Evolutionary conservation across 1,140 invertebrate genomes (phyloP).

Genomic region (Aphelenchoides fujianensis): DNA sequence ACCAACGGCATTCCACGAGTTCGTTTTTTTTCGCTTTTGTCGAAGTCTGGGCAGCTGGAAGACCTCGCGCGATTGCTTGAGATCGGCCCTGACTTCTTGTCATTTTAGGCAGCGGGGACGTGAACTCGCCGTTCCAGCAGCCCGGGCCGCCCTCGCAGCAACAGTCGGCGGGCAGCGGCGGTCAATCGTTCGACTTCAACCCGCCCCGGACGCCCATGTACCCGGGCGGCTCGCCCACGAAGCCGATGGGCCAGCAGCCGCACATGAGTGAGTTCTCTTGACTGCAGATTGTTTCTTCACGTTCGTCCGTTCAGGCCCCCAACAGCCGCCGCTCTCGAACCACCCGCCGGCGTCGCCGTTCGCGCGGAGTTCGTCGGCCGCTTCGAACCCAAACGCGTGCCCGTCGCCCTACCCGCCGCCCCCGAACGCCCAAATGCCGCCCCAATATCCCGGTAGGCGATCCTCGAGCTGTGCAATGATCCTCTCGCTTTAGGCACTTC

Average conservation of each 20-base stretch:
- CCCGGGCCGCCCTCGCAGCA: slow-evolving; percentile 14
- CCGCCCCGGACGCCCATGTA: slow-evolving; percentile 13
- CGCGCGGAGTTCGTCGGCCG: slow-evolving; percentile 7
- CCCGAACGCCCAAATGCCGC: background rate
- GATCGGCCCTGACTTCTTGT: too few relatives aligned
- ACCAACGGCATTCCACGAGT: slow-evolving; percentile 5
- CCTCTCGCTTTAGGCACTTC: background rate
- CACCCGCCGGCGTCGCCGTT: slow-evolving; percentile 18
- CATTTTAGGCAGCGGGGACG: background rate
- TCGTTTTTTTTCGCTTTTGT: background rate
- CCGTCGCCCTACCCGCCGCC: slow-evolving; percentile 11
- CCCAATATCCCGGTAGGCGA: background rate
- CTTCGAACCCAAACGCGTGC: slow-evolving; percentile 13
- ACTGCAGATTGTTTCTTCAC: background rate
- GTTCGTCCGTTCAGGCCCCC: background rate
- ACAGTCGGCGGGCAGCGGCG: background rate
- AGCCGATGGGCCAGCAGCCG: background rate
- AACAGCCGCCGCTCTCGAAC: slow-evolving; percentile 4
- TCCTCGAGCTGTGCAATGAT: background rate
- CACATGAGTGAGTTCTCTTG: slow-evolving; percentile 20
- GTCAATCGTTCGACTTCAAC: slow-evolving; percentile 7
- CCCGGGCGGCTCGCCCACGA: background rate
- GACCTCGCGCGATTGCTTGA: too few relatives aligned
- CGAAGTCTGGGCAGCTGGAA: background rate
- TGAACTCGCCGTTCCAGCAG: slow-evolving; percentile 15